A percentile compares a stretch with the other conserved stretches of the same genome.
Conservation (phyloP, 2,888 invertebrate species). For the Thumatha senex region DNA sequence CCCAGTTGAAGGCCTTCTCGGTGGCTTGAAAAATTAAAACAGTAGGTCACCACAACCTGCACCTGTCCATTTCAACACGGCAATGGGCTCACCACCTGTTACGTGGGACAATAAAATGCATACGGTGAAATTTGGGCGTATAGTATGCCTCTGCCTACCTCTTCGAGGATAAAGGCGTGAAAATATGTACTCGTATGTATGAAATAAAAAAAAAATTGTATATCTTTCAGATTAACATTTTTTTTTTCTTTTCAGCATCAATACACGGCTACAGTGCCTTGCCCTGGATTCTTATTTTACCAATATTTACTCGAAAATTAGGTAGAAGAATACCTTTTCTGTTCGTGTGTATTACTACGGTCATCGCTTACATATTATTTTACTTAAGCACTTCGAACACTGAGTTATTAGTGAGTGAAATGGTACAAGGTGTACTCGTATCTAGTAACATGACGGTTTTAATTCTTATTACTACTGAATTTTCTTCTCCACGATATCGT, state of each 20-base stretch:
- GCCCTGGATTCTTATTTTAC: slow-evolving; percentile 47
- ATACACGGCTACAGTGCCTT: slow-evolving; percentile 48
- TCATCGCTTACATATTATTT: slow-evolving; percentile 38
- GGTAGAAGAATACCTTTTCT: slow-evolving; percentile 49
- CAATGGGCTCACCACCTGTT: no score
- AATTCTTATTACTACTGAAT: slow-evolving; percentile 42
- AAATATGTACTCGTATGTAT: no score
- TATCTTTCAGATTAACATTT: neutral
- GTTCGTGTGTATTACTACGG: slow-evolving; percentile 36
- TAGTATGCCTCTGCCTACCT: no score
- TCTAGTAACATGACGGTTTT: slow-evolving; percentile 34
- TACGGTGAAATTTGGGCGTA: no score
- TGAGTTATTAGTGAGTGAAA: slow-evolving; percentile 44
- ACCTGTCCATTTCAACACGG: no score
- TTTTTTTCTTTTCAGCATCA: slow-evolving; percentile 45
- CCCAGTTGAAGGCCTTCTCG: no score
- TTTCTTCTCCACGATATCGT: slow-evolving; percentile 40
- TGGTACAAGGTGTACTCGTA: slow-evolving; percentile 41
- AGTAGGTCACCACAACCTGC: no score
- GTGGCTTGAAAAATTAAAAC: no score
- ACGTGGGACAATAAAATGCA: no score
- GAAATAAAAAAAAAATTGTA: no score
- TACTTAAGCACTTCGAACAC: slow-evolving; percentile 37
- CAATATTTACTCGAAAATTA: slow-evolving; percentile 40
- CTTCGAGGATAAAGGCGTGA: no score